phyloP scores from a whole-genome alignment of 2,113 vertebrate species.

The Lathamus discolor region DNA sequence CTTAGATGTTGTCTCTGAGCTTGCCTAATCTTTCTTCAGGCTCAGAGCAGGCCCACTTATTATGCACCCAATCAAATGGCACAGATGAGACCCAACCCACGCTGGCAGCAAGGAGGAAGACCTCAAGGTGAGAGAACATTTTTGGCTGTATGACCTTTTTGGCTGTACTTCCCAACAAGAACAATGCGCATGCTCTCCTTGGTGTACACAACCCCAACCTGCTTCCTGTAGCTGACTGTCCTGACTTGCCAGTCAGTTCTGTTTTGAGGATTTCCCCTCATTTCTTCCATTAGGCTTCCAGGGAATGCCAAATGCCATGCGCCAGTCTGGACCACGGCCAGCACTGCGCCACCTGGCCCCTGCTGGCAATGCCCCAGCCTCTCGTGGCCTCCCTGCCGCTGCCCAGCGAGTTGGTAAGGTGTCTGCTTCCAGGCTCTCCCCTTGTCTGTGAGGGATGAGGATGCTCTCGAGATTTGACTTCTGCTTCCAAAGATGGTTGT shows the following conservation, averaged over 20 bases:
- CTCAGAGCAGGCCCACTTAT: constrained; percentile 95
- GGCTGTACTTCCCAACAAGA: neutral
- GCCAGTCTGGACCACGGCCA: constrained; percentile 91
- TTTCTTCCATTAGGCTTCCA: constrained; percentile 82
- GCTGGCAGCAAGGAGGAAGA: constrained; percentile 96
- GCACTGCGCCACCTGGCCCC: constrained; percentile 89
- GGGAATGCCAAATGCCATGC: constrained; percentile 89
- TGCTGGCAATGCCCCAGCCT: constrained; percentile 78
- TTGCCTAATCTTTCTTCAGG: constrained; percentile 70
- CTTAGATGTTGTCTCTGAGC: neutral
- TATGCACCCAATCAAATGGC: constrained; percentile 95
- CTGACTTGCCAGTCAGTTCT: neutral
- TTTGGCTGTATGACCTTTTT: neutral
- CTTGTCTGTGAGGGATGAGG: neutral
- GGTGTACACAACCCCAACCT: neutral
- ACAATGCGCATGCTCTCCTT: neutral
- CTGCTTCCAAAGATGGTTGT: neutral
- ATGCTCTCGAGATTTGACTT: neutral
- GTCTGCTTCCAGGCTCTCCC: neutral
- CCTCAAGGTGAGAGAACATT: constrained; percentile 85
- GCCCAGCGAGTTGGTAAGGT: constrained; percentile 86
- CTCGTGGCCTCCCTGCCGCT: constrained; percentile 84
- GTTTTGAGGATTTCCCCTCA: neutral
- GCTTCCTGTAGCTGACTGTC: neutral
- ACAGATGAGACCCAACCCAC: constrained; percentile 94